Base-by-base conservation (phyloP, 2,113 vertebrate species). In the Narcine bancroftii region DNA sequence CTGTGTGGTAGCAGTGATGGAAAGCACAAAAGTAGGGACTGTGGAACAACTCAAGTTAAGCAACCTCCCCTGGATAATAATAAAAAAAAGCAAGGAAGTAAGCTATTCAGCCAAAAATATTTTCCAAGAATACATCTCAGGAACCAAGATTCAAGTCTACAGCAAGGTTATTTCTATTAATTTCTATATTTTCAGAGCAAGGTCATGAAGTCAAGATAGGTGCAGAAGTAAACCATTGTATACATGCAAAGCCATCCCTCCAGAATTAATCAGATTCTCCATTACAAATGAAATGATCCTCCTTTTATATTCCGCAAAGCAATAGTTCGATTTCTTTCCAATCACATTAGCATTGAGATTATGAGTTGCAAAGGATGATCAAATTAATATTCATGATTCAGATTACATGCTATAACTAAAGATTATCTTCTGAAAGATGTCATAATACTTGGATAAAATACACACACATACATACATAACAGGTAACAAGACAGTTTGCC, bases 11-110 rank as follows among this genome's bases (percentile, higher is more conserved):
- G 98, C 98, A 0, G 98, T 99, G 96, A 99, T 99, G 65, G 98
- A 99, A 72, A 99, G 95, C 92, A 99, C 98, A 0, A 99, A 99
- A 13, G 98, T 99, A 95, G 98, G 98, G 24, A 99, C 98, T 0
- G 98, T 99, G 95, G 98, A 99, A 94, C 98, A 99, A 96, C 98
- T 99, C 92, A 99, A 96, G 94, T 98, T 98, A 93, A 98, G 95
- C 93, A 98, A 96, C 76, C 97, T 97, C 92, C 97, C 97, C 97
- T 98, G 56, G 94, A 39, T 92, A 6, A 92, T n/a, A n/a, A n/a
- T n/a, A 24, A 29, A 26, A 83, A 71, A 93, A 92, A 60, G 6
- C 42, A 36, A 42, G 65, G 21, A 36, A 69, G 0, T 26, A 2
- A 24, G 60, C 66, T 66, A 91, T 9, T 91, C 42, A 91, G 3